phyloP scores from a whole-genome alignment of 2,113 vertebrate species.

The Amphiprion ocellaris region DNA sequence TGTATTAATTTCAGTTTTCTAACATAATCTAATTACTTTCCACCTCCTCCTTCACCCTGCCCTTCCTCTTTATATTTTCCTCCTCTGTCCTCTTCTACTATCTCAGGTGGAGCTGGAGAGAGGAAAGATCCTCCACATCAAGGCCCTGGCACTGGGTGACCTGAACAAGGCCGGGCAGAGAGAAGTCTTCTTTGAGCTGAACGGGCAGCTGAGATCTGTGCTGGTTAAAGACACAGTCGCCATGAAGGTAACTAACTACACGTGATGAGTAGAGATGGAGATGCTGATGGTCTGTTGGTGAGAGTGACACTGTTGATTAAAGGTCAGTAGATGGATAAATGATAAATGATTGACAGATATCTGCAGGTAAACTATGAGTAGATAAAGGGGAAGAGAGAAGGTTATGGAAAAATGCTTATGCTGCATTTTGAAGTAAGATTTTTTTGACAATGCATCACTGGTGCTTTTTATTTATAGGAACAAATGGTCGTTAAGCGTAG shows the following conservation, averaged over 20 bases:
- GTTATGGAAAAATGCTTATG: background rate
- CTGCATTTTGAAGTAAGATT: background rate
- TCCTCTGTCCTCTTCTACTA: background rate
- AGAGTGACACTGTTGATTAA: background rate
- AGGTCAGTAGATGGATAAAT: background rate
- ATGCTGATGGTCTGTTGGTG: background rate
- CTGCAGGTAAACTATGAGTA: background rate
- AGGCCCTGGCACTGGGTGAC: constrained; percentile 92
- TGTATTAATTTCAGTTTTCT: constrained; percentile 41
- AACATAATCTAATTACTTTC: constrained; percentile 21
- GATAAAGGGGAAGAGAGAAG: background rate
- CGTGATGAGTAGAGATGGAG: background rate
- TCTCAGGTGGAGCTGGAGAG: constrained; percentile 93
- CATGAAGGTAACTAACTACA: constrained; percentile 89
- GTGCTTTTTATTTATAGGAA: constrained; percentile 35
- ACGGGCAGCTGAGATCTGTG: constrained; percentile 93
- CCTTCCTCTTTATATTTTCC: background rate
- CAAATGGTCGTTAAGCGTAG: constrained; percentile 12
- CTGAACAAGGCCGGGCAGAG: constrained; percentile 92
- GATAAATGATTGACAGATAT: background rate
- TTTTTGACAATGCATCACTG: background rate
- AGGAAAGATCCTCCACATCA: constrained; percentile 94
- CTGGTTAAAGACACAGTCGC: constrained; percentile 93
- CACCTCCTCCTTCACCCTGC: background rate
- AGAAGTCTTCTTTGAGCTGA: constrained; percentile 96